phyloP scores from a whole-genome alignment of 2,888 invertebrate genomes.

The Rotaria sp. region DNA sequence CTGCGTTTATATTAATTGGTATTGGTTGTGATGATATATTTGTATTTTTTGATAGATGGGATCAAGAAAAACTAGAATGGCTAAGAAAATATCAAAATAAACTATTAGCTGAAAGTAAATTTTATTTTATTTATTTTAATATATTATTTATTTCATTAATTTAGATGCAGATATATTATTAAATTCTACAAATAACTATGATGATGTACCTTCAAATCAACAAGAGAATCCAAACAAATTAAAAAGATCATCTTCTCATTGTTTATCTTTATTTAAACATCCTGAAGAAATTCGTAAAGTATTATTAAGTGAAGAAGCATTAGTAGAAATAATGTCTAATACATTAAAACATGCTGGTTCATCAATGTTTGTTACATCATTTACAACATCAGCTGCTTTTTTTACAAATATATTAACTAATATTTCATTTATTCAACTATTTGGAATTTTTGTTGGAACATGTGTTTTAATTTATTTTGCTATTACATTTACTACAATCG shows the following conservation, averaged over 20 bases:
- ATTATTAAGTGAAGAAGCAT: slow-evolving; percentile 59
- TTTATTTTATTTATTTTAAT: not conserved
- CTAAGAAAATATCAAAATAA: slow-evolving; percentile 47
- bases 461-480: slow-evolving; percentile 82
- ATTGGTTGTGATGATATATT: slow-evolving; percentile 92
- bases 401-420: slow-evolving; percentile 81
- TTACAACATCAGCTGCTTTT: slow-evolving; percentile 89
- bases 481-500: slow-evolving; percentile 82
- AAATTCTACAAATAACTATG: not conserved
- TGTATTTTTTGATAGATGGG: slow-evolving; percentile 74
- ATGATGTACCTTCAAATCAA: not conserved
- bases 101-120: not conserved
- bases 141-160: not conserved
- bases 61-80: slow-evolving; percentile 59
- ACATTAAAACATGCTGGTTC: slow-evolving; percentile 77
- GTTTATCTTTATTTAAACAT: not conserved
- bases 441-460: slow-evolving; percentile 73
- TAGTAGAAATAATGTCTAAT: slow-evolving; percentile 60
- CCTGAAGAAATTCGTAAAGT: slow-evolving; percentile 43
- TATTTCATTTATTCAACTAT: slow-evolving; percentile 78
- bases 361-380: slow-evolving; percentile 86
- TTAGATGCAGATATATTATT: not conserved
- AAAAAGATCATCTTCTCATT: not conserved
- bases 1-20: slow-evolving; percentile 71
- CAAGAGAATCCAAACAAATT: not conserved